phyloP scores from a whole-genome alignment of 2,888 invertebrate genomes.

The Biston betularia region DNA sequence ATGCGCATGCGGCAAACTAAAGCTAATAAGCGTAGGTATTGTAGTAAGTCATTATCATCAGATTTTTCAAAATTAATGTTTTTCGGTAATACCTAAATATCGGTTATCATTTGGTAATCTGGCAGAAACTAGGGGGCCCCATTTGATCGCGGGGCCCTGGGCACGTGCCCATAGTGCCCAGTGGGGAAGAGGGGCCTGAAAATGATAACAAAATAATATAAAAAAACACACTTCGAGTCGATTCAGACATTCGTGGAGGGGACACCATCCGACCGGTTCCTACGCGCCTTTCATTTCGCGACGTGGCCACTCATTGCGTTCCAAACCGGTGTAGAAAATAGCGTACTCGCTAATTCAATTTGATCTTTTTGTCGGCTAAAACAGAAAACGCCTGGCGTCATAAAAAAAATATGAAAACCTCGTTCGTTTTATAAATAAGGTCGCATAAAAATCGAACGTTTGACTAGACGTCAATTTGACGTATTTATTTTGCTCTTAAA shows the following conservation, averaged over 20 bases:
- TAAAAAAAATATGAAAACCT: conserved; percentile 37
- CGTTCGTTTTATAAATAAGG: conserved; percentile 38
- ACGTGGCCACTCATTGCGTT: conserved; percentile 51
- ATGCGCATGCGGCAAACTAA: no score
- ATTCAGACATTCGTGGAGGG: conserved; percentile 45
- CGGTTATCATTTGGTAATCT: no score
- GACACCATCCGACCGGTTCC: conserved; percentile 51
- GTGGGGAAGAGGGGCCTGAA: no score
- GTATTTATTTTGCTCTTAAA: conserved; percentile 27
- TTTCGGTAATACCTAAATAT: no score
- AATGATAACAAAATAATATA: conserved; percentile 47
- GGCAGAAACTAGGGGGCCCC: no score
- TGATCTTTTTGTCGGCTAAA: conserved; percentile 28
- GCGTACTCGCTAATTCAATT: conserved; percentile 28
- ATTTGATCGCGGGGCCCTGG: no score
- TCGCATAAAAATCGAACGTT: conserved; percentile 26
- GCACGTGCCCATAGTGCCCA: no score
- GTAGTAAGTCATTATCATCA: no score
- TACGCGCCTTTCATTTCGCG: conserved; percentile 50
- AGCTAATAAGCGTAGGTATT: no score
- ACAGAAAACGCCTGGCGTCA: conserved; percentile 23
- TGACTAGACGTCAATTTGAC: conserved; percentile 38
- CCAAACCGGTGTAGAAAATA: conserved; percentile 45
- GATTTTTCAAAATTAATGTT: no score
- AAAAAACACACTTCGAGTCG: conserved; percentile 24